Evolutionary conservation across 1,140 invertebrate genomes (phyloP), one percentile per base, ranked within the genome.

Genomic region (Latrodectus geometricus): DNA sequence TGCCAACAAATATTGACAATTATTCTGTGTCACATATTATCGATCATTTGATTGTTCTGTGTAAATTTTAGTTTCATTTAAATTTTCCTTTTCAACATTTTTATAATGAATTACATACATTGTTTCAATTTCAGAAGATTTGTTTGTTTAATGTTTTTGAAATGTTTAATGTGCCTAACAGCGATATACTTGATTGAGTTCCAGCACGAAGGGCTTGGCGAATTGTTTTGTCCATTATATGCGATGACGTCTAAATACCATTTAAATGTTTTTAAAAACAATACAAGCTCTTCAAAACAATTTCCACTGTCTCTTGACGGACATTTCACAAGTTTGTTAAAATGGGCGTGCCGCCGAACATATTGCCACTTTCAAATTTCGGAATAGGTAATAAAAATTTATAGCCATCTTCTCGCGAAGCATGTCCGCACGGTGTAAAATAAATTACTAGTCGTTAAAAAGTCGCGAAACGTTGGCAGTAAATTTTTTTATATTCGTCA

Each of bases 381-480:
- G 17, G 14, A 82, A 73, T 14, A 82, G 20, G 69, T 66, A 72
- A 73, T 82, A 82, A 82, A 82, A 82, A 61, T 82, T 82, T 72
- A 82, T 82, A 72, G 70, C 54, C 54, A 17, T 69, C 74, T 54
- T 76, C 52, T 61, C 50, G 74, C 54, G n/a, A 61, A 61, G 54
- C 17, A 61, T 20, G 21, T 17, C 14, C 20, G n/a, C 20, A 70
- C 54, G 12, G n/a, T 66, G 70, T 82, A 75, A 83, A 83, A 83
- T 83, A 75, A 75, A 83, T 83, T 75, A 35, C 54, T 52, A 83
- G 72, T 83, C 81, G 52, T 83, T 83, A 83, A 83, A 83, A 83
- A 83, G 72, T 83, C 79, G 52, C 65, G 11, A 20, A 50, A 61
- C 79, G 56, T 66, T 52, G 79, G 21, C 54, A 61, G 50, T n/a